Evolutionary conservation across 2,797 vertebrate species (phyloP), one percentile per base, ranked within the genome.

Genomic region (Ibycter americanus): DNA sequence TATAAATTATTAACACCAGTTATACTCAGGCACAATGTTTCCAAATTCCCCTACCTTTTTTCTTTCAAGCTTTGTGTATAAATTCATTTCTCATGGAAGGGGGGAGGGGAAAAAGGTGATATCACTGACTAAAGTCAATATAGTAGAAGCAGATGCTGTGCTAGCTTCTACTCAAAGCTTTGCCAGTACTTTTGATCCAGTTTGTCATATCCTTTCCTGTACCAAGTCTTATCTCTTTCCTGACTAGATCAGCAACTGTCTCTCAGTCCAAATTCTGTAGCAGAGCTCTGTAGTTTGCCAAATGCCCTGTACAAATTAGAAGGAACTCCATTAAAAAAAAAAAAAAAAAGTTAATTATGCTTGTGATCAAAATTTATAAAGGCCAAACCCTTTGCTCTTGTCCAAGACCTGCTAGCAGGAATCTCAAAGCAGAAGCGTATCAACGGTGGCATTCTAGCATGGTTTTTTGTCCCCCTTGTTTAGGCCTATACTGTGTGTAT

Each of bases 91-190:
- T 88, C 29, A 44, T 40, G 58, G 32, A 93, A 91, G 34, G 4
- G 19, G 13, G 14, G 31, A 76, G 32, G 9, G 51, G 16, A 66
- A 95, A 89, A 87, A 76, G 59, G 46, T 58, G 56, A 4, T 74
- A 72, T 61, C 63, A 68, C 27, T 65, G 56, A 42, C 51, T 81
- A 25, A 89, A 89, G 61, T 65, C 44, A 85, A 40, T 58, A 29
- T 12, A 81, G 29, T 44, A 83, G 87, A 96, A 96, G 62, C 86
- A 96, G 83, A 89, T 67, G 84, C 74, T 87, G 19, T 52, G 32
- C 14, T 92, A 84, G 32, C 46, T 90, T 62, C 84, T 82, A n/a
- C 42, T 58, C 32, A 54, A 49, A 84, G 34, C 32, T 92, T 77
- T 90, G 76, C 68, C 89, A 88, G n/a, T 86, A 72, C 31, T 90